Conservation (phyloP, 1,140 invertebrate genomes). For the Platyura marginata region DNA sequence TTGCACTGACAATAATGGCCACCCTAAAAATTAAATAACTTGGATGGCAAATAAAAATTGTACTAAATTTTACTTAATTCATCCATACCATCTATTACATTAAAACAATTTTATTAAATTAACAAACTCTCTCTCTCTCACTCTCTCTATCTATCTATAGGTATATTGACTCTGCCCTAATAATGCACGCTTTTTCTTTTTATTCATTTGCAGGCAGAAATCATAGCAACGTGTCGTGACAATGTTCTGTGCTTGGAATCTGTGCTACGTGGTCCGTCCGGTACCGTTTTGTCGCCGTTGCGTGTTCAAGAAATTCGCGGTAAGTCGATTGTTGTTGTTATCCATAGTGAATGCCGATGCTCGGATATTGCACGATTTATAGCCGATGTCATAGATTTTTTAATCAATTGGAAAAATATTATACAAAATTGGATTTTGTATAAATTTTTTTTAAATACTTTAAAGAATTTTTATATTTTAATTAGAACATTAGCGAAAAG, state of each 20-base stretch:
- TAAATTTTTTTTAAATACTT: conserved; percentile 15
- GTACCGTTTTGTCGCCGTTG: conserved; percentile 16
- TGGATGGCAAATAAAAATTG: too few relatives aligned
- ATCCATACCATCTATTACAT: too few relatives aligned
- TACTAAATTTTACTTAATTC: too few relatives aligned
- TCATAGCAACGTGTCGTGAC: conserved; percentile 52
- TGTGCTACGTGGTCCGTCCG: conserved; percentile 27
- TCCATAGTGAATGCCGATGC: conserved; percentile 16
- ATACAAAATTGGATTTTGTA: conserved; percentile 19
- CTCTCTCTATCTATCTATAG: too few relatives aligned
- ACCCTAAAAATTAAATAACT: too few relatives aligned
- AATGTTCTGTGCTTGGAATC: conserved; percentile 46
- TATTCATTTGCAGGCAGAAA: conserved; percentile 52
- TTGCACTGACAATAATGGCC: too few relatives aligned
- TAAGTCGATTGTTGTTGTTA: conserved; percentile 13
- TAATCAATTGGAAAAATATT: conserved; percentile 17
- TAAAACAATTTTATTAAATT: too few relatives aligned
- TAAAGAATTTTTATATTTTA: conserved; percentile 5
- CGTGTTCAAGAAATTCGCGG: conserved; percentile 21
- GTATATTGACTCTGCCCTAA: too few relatives aligned
- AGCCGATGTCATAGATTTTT: conserved; percentile 18
- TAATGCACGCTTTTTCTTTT: too few relatives aligned
- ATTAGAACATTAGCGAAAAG: background rate
- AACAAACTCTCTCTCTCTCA: too few relatives aligned
- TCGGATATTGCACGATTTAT: conserved; percentile 21